Conservation (phyloP, 2,797 vertebrate species). For the Passerculus sandwichensis region DNA sequence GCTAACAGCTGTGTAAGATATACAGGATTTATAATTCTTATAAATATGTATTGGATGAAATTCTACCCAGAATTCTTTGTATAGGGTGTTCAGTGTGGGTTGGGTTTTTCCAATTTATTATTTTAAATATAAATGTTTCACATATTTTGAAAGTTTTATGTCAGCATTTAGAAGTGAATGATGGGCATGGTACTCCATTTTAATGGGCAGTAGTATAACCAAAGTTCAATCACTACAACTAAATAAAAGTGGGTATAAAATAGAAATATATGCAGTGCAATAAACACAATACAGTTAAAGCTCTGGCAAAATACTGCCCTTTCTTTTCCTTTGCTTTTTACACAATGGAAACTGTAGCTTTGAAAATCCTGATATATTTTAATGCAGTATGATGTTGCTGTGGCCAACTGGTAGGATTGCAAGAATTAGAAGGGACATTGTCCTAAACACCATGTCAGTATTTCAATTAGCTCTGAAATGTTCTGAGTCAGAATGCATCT, state of each 20-base stretch:
- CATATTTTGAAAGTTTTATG: neutral
- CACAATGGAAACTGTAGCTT: neutral
- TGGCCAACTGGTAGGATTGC: neutral
- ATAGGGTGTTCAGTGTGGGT: neutral
- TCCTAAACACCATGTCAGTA: conserved; percentile 15
- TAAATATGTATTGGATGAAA: neutral
- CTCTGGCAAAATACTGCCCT: neutral
- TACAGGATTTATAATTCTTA: neutral
- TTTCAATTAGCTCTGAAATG: conserved; percentile 38
- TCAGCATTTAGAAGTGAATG: neutral
- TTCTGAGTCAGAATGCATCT: neutral
- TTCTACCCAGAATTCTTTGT: neutral
- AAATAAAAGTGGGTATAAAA: neutral
- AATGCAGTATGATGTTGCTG: neutral
- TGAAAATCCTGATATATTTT: neutral
- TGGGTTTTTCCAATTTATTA: neutral
- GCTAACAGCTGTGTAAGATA: neutral
- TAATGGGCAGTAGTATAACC: neutral
- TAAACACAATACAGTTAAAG: neutral
- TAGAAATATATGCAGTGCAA: neutral
- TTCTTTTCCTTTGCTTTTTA: neutral
- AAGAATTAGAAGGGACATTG: neutral
- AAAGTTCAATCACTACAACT: neutral
- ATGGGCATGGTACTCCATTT: neutral
- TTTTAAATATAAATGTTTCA: neutral